A percentile compares a stretch with the other conserved stretches of the same genome.
These are phyloP conservation scores for Petrolisthes cinctipes DNA, from an alignment of 2,888 invertebrate species.

Conservation along the genomic window DNA sequence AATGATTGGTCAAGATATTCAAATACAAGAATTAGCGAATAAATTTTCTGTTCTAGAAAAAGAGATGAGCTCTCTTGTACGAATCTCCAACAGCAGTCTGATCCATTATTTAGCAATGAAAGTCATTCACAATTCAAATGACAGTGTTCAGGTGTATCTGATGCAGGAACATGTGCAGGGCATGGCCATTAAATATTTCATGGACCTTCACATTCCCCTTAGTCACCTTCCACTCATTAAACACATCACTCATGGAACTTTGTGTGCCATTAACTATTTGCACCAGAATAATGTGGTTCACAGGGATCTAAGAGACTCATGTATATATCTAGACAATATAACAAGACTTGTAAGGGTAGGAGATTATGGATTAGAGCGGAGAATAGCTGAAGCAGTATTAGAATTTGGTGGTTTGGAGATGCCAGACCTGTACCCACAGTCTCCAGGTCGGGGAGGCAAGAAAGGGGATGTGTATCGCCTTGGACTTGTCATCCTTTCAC, in stretches of 20 bases:
- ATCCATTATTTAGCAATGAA: conserved; percentile 83
- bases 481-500: conserved; percentile 78
- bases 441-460: conserved; percentile 74
- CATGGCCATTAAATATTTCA: conserved; percentile 72
- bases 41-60: conserved; percentile 81
- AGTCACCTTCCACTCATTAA: conserved; percentile 26
- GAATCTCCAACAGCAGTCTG: conserved; percentile 80
- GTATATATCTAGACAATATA: conserved; percentile 68
- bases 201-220: conserved; percentile 72
- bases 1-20: conserved; percentile 42
- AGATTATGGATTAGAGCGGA: conserved; percentile 67
- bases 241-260: conserved; percentile 78
- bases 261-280: conserved; percentile 82
- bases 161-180: conserved; percentile 72
- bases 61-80: conserved; percentile 80
- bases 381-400: conserved; percentile 49
- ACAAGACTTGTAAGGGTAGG: conserved; percentile 68
- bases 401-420: conserved; percentile 43
- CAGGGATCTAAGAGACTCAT: conserved; percentile 79
- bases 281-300: conserved; percentile 87
- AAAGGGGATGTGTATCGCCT: conserved; percentile 82
- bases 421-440: conserved; percentile 70
- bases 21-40: conserved; percentile 49
- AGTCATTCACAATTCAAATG: conserved; percentile 68
- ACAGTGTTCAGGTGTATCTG: conserved; percentile 65